A percentile compares a stretch with the other conserved stretches of the same genome.
phyloP scores from a whole-genome alignment of 2,888 invertebrate species.

The Lasioglossum malachurum region DNA sequence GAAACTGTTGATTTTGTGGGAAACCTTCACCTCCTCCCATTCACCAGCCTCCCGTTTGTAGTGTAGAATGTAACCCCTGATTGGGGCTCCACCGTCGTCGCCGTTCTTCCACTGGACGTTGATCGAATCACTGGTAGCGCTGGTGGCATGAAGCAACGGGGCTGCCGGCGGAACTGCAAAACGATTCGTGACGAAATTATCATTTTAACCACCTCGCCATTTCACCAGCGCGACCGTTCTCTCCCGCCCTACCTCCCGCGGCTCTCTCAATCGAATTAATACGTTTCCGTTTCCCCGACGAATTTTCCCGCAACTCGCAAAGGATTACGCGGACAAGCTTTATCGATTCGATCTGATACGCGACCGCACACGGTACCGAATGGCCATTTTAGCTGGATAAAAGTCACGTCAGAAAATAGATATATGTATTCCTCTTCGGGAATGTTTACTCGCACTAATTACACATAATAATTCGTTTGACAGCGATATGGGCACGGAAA shows the following conservation, averaged over 20 bases:
- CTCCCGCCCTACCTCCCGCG: neutral
- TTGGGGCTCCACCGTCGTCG: conserved; percentile 90
- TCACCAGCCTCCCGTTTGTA: conserved; percentile 96
- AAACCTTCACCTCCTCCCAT: conserved; percentile 96
- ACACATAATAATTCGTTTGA: no score
- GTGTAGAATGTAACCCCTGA: conserved; percentile 93
- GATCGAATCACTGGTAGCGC: conserved; percentile 93
- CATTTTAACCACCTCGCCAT: neutral
- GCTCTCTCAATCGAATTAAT: neutral
- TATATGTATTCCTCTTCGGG: no score
- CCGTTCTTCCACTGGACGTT: conserved; percentile 93
- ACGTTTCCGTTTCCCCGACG: neutral
- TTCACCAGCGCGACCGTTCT: neutral
- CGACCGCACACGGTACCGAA: no score
- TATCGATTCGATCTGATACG: neutral
- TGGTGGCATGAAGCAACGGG: conserved; percentile 92
- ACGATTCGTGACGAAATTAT: conserved; percentile 70
- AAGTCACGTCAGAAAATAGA: no score
- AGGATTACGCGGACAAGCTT: neutral
- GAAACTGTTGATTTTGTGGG: conserved; percentile 92
- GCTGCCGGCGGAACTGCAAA: conserved; percentile 94
- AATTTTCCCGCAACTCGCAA: neutral
- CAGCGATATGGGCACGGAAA: no score
- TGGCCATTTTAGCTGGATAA: no score
- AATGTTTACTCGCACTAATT: no score